Conservation (phyloP, 2,113 vertebrate genomes). For the Malurus alboscapulatus region DNA sequence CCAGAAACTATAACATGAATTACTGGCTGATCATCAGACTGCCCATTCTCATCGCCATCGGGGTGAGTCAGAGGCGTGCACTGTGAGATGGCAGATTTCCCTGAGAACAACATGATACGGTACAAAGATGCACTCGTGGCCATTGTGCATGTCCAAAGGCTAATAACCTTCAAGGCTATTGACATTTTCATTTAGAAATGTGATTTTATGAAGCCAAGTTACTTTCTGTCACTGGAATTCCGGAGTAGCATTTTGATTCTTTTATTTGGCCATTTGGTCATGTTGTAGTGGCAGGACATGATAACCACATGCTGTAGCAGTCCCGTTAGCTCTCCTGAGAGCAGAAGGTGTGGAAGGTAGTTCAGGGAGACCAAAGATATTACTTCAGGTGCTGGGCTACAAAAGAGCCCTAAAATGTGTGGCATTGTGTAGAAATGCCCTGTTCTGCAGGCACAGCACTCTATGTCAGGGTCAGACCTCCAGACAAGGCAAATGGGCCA, state of each 20-base stretch:
- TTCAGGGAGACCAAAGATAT: neutral
- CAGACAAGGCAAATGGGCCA: neutral
- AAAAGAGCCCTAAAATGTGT: neutral
- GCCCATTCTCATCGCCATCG: constrained; percentile 82
- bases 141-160: neutral
- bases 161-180: neutral
- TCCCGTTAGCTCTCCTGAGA: accelerated
- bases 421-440: neutral
- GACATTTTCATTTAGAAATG: constrained; percentile 22
- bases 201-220: neutral
- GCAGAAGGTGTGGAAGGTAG: neutral
- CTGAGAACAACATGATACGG: neutral
- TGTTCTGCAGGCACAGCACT: neutral
- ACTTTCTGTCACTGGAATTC: neutral
- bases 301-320: neutral
- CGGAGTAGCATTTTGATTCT: neutral
- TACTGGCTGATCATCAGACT: constrained; percentile 87
- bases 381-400: neutral
- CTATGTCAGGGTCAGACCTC: neutral
- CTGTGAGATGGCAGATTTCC: neutral
- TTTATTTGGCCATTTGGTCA: neutral
- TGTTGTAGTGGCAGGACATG: neutral
- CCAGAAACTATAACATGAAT: constrained; percentile 84
- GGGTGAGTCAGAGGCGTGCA: constrained; percentile 62
- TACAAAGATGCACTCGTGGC: neutral